phyloP scores from a whole-genome alignment of 2,888 invertebrate species.

The Coelinius sp. region DNA sequence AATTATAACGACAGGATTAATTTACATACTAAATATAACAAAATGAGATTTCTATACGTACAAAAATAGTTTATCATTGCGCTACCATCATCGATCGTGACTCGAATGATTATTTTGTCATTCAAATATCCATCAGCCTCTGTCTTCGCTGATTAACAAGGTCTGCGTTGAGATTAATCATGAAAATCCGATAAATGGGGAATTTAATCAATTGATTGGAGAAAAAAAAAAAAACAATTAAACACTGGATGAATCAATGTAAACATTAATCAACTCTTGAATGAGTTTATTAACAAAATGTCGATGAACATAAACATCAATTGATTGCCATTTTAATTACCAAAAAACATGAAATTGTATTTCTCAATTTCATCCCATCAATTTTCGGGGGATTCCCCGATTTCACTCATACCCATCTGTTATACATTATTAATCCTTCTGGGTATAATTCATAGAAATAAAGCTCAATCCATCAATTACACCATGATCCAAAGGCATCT shows the following conservation, averaged over 20 bases:
- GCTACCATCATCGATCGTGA: background rate
- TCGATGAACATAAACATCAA: background rate
- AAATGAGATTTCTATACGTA: background rate
- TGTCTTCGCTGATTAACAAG: constrained; percentile 13
- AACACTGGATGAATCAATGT: background rate
- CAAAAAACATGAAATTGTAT: background rate
- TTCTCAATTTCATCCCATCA: background rate
- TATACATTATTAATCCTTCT: background rate
- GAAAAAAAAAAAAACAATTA: background rate
- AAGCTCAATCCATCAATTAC: constrained; percentile 16
- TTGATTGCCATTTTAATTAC: background rate
- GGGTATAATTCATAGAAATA: constrained; percentile 6
- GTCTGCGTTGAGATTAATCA: background rate
- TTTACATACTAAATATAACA: constrained; percentile 13
- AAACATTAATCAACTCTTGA: background rate
- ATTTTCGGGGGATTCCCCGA: background rate
- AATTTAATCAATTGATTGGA: background rate
- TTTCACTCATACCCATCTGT: background rate
- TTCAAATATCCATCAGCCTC: constrained; percentile 1
- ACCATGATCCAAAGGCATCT: background rate
- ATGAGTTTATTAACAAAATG: background rate
- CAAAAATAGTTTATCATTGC: constrained; percentile 18
- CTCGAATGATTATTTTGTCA: background rate
- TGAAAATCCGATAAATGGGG: background rate
- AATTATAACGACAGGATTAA: background rate